phyloP scores from a whole-genome alignment of 2,888 invertebrate genomes.

The Pammene aurita region DNA sequence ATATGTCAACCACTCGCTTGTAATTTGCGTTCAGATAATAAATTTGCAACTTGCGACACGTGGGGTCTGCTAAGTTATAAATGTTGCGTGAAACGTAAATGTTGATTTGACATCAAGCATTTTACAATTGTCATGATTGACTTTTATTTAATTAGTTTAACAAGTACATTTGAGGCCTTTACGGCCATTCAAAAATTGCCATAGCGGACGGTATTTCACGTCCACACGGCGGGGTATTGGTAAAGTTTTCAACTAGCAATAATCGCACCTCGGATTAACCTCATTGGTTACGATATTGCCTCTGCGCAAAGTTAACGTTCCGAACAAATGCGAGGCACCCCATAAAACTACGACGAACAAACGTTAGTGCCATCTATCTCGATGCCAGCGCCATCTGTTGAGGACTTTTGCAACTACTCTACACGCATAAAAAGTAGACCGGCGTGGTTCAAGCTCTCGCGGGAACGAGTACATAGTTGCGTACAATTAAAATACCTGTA shows the following conservation, averaged over 20 bases:
- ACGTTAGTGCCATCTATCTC: constrained; percentile 56
- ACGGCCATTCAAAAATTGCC: constrained; percentile 77
- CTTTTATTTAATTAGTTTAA: too few species aligned
- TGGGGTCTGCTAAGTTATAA: constrained; percentile 42
- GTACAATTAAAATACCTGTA: constrained; percentile 36
- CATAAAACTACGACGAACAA: constrained; percentile 43
- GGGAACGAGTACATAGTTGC: constrained; percentile 18
- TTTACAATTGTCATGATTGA: too few species aligned
- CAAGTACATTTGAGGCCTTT: constrained; percentile 53
- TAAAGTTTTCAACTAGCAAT: constrained; percentile 96
- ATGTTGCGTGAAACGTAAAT: constrained; percentile 21
- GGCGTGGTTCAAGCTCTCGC: constrained; percentile 26
- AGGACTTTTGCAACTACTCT: constrained; percentile 21
- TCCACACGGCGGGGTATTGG: constrained; percentile 80
- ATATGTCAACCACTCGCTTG: constrained; percentile 27
- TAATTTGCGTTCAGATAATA: constrained; percentile 29
- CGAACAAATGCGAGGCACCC: background rate
- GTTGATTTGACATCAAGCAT: background rate
- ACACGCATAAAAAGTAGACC: constrained; percentile 29
- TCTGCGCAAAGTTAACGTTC: constrained; percentile 90
- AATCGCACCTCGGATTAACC: constrained; percentile 93
- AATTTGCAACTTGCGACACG: constrained; percentile 12
- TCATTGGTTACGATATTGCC: constrained; percentile 95
- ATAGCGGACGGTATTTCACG: constrained; percentile 79
- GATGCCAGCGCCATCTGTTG: constrained; percentile 56